Evolutionary conservation across 2,888 invertebrate genomes (phyloP), one percentile per base, ranked within the genome.

Genomic region (Tholera decimalis): DNA sequence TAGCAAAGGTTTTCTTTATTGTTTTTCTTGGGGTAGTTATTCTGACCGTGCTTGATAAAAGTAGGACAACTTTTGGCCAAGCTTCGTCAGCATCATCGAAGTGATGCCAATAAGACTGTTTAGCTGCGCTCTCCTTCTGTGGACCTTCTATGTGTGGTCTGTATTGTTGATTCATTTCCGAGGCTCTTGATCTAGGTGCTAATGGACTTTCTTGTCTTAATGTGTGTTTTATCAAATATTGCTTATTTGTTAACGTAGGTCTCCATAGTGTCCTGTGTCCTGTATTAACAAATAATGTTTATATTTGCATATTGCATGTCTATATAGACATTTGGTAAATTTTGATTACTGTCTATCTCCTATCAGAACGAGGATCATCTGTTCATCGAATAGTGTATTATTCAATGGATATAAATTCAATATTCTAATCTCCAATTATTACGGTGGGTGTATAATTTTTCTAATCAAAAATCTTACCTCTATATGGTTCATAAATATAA

Each of bases 401-500:
- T n/a, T n/a, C n/a, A n/a, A n/a, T n/a, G n/a, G n/a, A n/a, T n/a
- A n/a, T n/a, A n/a, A n/a, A n/a, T n/a, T n/a, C n/a, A n/a, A n/a
- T n/a, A n/a, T n/a, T n/a, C n/a, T n/a, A n/a, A n/a, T n/a, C n/a
- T n/a, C n/a, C n/a, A n/a, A n/a, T n/a, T n/a, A n/a, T n/a, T n/a
- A n/a, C n/a, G n/a, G n/a, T n/a, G n/a, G n/a, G n/a, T n/a, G n/a
- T n/a, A n/a, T n/a, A n/a, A n/a, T n/a, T n/a, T n/a, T n/a, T n/a
- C n/a, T n/a, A n/a, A n/a, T n/a, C n/a, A n/a, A n/a, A n/a, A n/a
- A n/a, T n/a, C n/a, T n/a, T 74, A 73, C 73, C 73, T 73, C 15
- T 53, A 15, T 57, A 77, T 0, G 73, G 73, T 54, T 83, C 80
- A 26, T 86, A 83, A 33, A 74, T 69, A 22, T 82, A 65, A 51